Percentiles rank a stretch among this genome's conserved stretches.
phyloP scores from a whole-genome alignment of 1,140 invertebrate species.

The Phocides pigmalion region DNA sequence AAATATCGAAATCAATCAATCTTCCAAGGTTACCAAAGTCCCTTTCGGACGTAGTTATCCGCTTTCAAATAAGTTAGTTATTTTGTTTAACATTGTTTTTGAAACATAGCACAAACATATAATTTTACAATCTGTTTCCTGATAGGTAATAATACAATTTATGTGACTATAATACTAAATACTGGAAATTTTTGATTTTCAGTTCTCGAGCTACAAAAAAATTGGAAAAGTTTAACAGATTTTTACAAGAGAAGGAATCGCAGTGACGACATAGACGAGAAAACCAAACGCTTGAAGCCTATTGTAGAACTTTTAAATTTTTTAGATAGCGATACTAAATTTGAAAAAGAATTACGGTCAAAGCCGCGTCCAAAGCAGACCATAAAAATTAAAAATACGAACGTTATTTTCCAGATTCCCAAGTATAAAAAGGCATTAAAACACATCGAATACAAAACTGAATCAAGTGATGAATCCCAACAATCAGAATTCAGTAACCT shows the following conservation, averaged over 20 bases:
- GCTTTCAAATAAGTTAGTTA: too few species aligned
- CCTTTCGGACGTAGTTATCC: too few species aligned
- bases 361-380: neutral
- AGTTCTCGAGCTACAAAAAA: conserved; percentile 9
- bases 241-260: conserved; percentile 26
- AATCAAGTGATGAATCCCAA: neutral
- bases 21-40: too few species aligned
- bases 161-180: too few species aligned
- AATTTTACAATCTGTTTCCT: too few species aligned
- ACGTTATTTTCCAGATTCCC: neutral
- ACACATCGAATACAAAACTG: too few species aligned
- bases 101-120: too few species aligned
- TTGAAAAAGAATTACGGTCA: neutral
- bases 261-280: conserved; percentile 1
- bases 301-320: conserved; percentile 11
- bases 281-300: conserved; percentile 7
- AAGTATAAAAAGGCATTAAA: neutral
- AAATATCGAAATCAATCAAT: too few species aligned
- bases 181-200: neutral
- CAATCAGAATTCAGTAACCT: neutral
- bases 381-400: neutral
- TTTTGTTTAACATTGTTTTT: too few species aligned
- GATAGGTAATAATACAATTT: too few species aligned
- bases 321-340: conserved; percentile 8
- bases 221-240: conserved; percentile 22